A percentile compares a stretch with the other conserved stretches of the same genome.
Evolutionary conservation across 2,888 invertebrate species (phyloP).

Genomic region (Thera britannica): DNA sequence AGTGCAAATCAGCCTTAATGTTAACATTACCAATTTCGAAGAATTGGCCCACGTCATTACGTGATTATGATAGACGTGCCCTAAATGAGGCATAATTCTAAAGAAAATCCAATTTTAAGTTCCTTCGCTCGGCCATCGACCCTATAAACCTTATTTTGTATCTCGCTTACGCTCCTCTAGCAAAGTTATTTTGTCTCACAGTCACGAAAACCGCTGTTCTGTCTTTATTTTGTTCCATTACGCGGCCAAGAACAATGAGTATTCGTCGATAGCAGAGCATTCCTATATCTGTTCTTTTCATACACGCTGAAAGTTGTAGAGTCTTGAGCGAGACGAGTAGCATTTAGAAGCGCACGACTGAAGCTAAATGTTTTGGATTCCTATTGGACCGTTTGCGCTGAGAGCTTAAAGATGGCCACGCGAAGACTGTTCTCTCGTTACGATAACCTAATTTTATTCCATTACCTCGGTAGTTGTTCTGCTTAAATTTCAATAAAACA

Average conservation of each 20-base stretch:
- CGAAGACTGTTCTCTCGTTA: constrained; percentile 78
- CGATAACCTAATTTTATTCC: constrained; percentile 82
- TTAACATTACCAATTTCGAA: constrained; percentile 43
- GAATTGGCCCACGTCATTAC: constrained; percentile 46
- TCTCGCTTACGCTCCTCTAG: constrained; percentile 63
- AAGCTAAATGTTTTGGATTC: constrained; percentile 75
- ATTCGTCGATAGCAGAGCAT: constrained; percentile 70
- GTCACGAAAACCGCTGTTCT: constrained; percentile 84
- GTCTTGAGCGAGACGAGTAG: constrained; percentile 65
- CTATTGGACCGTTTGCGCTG: constrained; percentile 70
- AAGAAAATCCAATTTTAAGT: constrained; percentile 78
- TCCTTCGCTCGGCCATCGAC: constrained; percentile 82
- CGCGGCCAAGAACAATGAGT: constrained; percentile 81
- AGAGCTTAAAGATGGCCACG: constrained; percentile 82
- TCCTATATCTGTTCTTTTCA: constrained; percentile 73
- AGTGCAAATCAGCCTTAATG: constrained; percentile 23
- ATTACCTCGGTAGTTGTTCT: constrained; percentile 74
- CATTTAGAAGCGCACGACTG: constrained; percentile 50
- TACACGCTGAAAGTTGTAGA: constrained; percentile 42
- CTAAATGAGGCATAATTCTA: constrained; percentile 74
- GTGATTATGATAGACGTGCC: constrained; percentile 63
- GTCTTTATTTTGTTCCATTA: constrained; percentile 84
- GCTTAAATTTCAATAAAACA: constrained; percentile 79
- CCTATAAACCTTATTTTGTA: constrained; percentile 74
- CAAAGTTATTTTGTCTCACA: constrained; percentile 70